phyloP scores from a whole-genome alignment of 2,797 vertebrate species.

The Enteromius viviparus region DNA sequence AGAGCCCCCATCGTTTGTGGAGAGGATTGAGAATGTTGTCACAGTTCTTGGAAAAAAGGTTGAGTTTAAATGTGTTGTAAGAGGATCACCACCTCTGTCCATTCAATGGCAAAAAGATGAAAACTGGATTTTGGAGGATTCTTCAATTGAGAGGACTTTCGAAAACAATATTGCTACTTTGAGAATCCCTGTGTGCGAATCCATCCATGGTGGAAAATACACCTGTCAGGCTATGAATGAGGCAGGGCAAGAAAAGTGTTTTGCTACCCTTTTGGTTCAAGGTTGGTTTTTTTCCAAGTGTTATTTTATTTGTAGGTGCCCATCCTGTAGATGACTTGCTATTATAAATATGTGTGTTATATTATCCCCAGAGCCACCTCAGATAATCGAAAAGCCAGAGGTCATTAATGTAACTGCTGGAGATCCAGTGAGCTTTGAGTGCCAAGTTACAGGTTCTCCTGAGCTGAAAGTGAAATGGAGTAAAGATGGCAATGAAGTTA shows the following conservation, averaged over 20 bases:
- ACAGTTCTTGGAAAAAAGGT: conserved; percentile 86
- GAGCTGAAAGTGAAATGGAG: conserved; percentile 94
- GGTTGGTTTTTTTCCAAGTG: conserved; percentile 76
- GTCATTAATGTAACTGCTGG: conserved; percentile 89
- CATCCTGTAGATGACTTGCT: conserved; percentile 2
- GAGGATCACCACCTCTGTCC: conserved; percentile 86
- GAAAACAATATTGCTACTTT: conserved; percentile 85
- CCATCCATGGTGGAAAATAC: conserved; percentile 87
- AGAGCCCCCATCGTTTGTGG: conserved; percentile 91
- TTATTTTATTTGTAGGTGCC: not conserved
- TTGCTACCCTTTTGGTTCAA: conserved; percentile 91
- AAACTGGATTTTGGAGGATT: conserved; percentile 88
- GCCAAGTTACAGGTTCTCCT: conserved; percentile 91
- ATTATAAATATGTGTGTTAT: conserved; percentile 37
- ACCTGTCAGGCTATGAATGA: conserved; percentile 94
- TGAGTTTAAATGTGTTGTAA: conserved; percentile 83
- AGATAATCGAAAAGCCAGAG: conserved; percentile 92
- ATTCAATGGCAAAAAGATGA: conserved; percentile 96
- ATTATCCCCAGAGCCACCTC: conserved; percentile 85
- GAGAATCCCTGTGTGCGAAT: conserved; percentile 83
- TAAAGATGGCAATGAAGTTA: conserved; percentile 89
- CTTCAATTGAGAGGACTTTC: conserved; percentile 85
- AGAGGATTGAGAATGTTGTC: conserved; percentile 86
- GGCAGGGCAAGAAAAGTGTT: conserved; percentile 90
- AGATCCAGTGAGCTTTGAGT: conserved; percentile 94